Base-by-base conservation (phyloP, 1,140 invertebrate genomes). In the Steinernema feltiae region DNA sequence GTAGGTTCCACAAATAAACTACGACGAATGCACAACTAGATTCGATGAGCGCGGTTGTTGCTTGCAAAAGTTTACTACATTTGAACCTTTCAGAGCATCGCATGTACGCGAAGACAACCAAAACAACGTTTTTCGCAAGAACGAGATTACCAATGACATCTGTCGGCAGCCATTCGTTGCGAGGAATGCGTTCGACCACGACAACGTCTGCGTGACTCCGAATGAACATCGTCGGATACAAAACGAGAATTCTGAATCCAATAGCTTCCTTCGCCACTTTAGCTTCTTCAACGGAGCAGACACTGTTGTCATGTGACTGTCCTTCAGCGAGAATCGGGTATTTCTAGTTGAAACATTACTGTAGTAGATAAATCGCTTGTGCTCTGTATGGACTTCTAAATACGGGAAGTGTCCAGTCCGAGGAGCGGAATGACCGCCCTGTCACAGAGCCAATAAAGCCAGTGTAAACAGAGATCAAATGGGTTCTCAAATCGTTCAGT, bases 201-300 rank as follows among this genome's bases (percentile, higher is more conserved):
- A 79, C 31, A 18, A 31, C 17, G 75, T 70, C 17, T 76, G 75
- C 46, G 73, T 76, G 15, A 32, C 75, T 21, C 48, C 30, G n/a
- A 32, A 76, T 18, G 73, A 78, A 15, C 48, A 27, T 32, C 24
- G 24, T 15, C 27, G 75, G 35, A 73, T 73, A 1, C 63, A 75
- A 46, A 31, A 71, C 15, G 82, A 84, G 29, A 84, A 83, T 31
- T 71, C 72, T 17, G 69, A 80, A 32, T 72, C 81, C 15, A 3
- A 74, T 30, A 84, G 71, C 31, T 71, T 69, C 18, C 70, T 84
- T 21, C 76, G 76, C 46, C 76, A 83, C 48, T 82, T 80, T 53
- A 73, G 72, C 29, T 84, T 84, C 69, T 84, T 84, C 72, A 84
- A 84, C 48, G 82, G 82, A 3, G 73, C 76, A 18, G 82, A 84